Conservation (phyloP, 2,888 invertebrate genomes). For the Drosophila rubida region DNA sequence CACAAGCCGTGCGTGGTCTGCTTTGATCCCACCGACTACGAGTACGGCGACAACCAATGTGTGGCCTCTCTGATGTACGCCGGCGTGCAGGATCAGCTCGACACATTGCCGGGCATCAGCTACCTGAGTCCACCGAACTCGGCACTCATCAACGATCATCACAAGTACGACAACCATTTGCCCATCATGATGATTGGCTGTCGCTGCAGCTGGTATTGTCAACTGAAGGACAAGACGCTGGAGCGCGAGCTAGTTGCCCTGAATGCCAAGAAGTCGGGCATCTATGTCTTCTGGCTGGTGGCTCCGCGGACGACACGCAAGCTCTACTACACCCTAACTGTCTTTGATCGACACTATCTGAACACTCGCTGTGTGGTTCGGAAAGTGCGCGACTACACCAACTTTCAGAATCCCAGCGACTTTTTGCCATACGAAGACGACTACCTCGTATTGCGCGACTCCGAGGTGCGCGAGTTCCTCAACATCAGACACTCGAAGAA, state of each 20-base stretch:
- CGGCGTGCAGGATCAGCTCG: slow-evolving; percentile 9
- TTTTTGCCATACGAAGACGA: slow-evolving; percentile 42
- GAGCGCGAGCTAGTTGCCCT: slow-evolving; percentile 25
- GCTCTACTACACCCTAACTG: slow-evolving; percentile 51
- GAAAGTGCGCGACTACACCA: slow-evolving; percentile 30
- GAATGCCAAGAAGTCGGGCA: slow-evolving; percentile 17
- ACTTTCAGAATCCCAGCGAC: slow-evolving; percentile 49
- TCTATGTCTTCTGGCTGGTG: slow-evolving; percentile 62
- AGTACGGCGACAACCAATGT: slow-evolving; percentile 13
- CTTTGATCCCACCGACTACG: slow-evolving; percentile 32
- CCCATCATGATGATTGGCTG: slow-evolving; percentile 48
- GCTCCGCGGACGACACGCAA: slow-evolving; percentile 32
- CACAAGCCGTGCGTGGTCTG: slow-evolving; percentile 21
- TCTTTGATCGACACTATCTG: slow-evolving; percentile 39
- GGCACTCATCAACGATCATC: slow-evolving; percentile 18
- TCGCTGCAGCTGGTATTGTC: slow-evolving; percentile 51
- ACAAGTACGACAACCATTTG: slow-evolving; percentile 38
- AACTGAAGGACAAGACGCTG: slow-evolving; percentile 41
- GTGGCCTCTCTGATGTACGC: slow-evolving; percentile 49
- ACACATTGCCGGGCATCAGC: slow-evolving; percentile 26
- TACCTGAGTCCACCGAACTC: slow-evolving; percentile 32
- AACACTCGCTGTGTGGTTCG: slow-evolving; percentile 51
- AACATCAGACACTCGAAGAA: background rate
- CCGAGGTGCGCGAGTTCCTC: slow-evolving; percentile 31
- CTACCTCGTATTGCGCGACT: slow-evolving; percentile 52